Conservation (phyloP, 2,888 invertebrate species). For the Lepeophtheirus nordmannii region DNA sequence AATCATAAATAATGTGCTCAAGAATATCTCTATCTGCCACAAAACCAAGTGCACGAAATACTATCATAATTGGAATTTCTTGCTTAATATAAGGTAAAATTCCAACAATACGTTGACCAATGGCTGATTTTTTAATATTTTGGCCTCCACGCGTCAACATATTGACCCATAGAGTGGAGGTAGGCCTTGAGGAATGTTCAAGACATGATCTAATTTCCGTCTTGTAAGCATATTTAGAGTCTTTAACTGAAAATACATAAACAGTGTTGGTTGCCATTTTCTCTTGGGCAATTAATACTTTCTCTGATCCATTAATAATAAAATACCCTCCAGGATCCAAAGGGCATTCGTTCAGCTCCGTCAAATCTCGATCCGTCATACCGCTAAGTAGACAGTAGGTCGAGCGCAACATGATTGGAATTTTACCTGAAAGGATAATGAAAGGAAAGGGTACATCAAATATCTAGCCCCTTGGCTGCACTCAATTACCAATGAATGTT, state of each 20-base stretch:
- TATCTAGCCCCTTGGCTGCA: too few species aligned
- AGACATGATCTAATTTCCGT: constrained; percentile 90
- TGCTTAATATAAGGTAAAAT: constrained; percentile 97
- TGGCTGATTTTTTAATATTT: constrained; percentile 94
- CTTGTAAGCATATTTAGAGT: constrained; percentile 96
- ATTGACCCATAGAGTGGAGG: constrained; percentile 95
- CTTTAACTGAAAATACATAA: constrained; percentile 98
- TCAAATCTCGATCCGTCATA: constrained; percentile 93
- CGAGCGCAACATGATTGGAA: constrained; percentile 96
- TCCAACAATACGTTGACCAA: constrained; percentile 93
- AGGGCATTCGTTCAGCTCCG: constrained; percentile 97
- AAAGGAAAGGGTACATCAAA: too few species aligned
- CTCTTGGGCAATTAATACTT: constrained; percentile 94
- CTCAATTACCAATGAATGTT: constrained; percentile 46
- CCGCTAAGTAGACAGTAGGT: constrained; percentile 89
- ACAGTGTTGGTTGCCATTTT: constrained; percentile 99
- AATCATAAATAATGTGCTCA: constrained; percentile 99
- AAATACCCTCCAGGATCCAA: constrained; percentile 99
- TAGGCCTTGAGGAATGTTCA: constrained; percentile 78
- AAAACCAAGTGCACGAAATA: constrained; percentile 67
- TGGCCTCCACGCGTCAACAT: constrained; percentile 99
- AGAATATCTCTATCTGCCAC: constrained; percentile 97
- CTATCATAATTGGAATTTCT: constrained; percentile 99
- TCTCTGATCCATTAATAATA: constrained; percentile 98
- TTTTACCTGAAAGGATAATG: constrained; percentile 49